A percentile compares a stretch with the other conserved stretches of the same genome.
phyloP scores from a whole-genome alignment of 2,797 vertebrate genomes.

The Paguma larvata region DNA sequence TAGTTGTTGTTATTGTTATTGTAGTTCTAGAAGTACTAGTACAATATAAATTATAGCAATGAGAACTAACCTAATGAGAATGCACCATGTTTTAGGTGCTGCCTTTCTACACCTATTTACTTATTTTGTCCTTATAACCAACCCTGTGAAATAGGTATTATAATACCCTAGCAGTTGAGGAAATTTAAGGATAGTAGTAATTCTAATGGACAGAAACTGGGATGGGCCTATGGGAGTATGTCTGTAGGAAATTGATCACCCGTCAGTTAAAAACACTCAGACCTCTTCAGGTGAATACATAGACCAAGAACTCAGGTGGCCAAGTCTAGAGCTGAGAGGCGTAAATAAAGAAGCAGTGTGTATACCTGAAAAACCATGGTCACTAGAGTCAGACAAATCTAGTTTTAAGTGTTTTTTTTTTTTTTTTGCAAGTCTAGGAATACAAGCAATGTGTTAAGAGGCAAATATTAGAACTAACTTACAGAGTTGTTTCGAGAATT shows the following conservation, averaged over 20 bases:
- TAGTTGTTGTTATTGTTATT: neutral
- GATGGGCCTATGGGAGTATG: neutral
- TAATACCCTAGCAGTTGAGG: neutral
- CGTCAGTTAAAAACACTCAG: constrained; percentile 17
- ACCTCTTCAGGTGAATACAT: neutral
- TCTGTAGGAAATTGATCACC: neutral
- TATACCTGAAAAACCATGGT: neutral
- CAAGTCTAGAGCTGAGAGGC: neutral
- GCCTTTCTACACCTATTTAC: neutral
- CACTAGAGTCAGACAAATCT: neutral
- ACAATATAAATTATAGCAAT: neutral
- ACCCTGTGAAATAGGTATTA: neutral
- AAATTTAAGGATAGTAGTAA: neutral
- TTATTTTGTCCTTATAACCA: neutral
- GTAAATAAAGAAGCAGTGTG: neutral
- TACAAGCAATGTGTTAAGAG: neutral
- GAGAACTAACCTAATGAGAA: neutral
- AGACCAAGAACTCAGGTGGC: neutral
- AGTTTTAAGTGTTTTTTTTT: neutral
- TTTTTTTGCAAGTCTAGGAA: neutral
- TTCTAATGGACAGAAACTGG: constrained; percentile 27
- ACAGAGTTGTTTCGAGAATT: neutral
- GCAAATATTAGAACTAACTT: neutral
- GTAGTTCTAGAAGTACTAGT: neutral
- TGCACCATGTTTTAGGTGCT: neutral